Conservation (phyloP, 2,113 vertebrate genomes). For the Sterrhoptilus dennistouni region DNA sequence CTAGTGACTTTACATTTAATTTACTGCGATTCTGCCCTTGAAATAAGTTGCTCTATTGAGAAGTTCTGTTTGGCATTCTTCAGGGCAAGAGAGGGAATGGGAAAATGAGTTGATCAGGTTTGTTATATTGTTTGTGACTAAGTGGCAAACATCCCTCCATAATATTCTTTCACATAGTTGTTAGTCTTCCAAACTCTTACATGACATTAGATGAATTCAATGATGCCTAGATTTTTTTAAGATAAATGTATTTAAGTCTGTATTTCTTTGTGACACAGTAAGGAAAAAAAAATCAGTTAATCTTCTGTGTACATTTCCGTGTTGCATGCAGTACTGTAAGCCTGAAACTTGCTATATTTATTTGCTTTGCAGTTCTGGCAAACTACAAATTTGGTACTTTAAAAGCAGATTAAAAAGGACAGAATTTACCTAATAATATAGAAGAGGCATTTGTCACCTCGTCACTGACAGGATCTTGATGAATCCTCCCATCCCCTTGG, state of each 20-base stretch:
- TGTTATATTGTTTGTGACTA: neutral
- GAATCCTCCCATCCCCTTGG: neutral
- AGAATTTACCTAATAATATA: neutral
- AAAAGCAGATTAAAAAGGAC: neutral
- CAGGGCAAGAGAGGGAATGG: neutral
- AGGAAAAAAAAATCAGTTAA: neutral
- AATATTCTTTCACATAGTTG: neutral
- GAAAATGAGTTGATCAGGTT: neutral
- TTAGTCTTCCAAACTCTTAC: neutral
- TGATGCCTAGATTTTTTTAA: neutral
- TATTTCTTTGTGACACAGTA: neutral
- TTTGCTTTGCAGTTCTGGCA: neutral
- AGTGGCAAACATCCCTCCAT: neutral
- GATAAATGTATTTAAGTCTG: neutral
- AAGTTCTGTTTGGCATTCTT: neutral
- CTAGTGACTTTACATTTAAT: neutral
- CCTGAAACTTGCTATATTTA: neutral
- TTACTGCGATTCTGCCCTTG: neutral
- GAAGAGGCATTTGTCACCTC: neutral
- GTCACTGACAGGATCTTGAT: neutral
- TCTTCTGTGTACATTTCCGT: neutral
- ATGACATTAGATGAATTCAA: neutral
- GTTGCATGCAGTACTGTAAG: neutral
- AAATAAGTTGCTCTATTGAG: neutral
- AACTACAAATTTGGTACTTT: neutral